Conservation (phyloP, 2,797 vertebrate species). For the Anniella stebbinsi region DNA sequence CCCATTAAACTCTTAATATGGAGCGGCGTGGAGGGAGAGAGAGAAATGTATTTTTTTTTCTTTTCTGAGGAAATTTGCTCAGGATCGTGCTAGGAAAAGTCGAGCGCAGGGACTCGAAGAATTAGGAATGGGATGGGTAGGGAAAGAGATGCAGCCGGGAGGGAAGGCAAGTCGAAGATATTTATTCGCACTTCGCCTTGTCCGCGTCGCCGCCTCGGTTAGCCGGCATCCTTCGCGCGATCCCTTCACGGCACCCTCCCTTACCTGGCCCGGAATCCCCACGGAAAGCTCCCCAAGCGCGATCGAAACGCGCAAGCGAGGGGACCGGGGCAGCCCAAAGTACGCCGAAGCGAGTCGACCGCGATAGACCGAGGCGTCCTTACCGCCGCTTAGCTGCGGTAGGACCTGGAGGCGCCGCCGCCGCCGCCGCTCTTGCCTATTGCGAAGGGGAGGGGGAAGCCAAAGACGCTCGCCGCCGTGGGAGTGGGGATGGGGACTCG, state of each 20-base stretch:
- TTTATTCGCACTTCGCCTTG: too few relatives aligned
- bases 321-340: not conserved
- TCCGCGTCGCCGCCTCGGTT: too few relatives aligned
- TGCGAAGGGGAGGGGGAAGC: not conserved
- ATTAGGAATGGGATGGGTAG: too few relatives aligned
- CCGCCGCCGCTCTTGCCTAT: conserved; percentile 27
- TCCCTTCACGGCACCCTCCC: not conserved
- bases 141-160: too few relatives aligned
- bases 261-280: not conserved
- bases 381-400: not conserved
- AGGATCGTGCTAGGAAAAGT: not conserved
- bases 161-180: not conserved
- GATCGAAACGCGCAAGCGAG: not conserved
- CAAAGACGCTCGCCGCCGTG: not conserved
- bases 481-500: not conserved
- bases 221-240: not conserved
- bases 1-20: not conserved
- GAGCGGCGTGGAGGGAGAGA: too few relatives aligned
- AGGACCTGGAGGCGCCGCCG: not conserved
- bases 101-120: too few relatives aligned
- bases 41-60: not conserved
- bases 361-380: not conserved
- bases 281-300: not conserved
- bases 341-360: not conserved
- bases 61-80: not conserved